Conservation (phyloP, 1,140 invertebrate genomes). For the Papilio glaucus region DNA sequence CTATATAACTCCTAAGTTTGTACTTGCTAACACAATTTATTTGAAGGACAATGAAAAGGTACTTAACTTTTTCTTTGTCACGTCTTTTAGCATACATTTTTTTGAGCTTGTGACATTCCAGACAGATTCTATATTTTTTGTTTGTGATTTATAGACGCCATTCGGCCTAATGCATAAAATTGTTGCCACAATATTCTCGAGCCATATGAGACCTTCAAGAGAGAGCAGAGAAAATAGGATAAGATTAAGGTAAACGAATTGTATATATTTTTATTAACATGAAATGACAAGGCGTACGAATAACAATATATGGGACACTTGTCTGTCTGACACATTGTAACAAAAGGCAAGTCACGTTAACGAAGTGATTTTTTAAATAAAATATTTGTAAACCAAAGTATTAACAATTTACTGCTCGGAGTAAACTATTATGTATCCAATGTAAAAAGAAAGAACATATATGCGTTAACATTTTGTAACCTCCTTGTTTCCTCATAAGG, state of each 20-base stretch:
- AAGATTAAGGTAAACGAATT: constrained; percentile 53
- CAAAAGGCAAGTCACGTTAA: too few species aligned
- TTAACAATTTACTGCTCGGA: too few species aligned
- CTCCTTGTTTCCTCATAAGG: too few species aligned
- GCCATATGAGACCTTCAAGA: constrained; percentile 32
- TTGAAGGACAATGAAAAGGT: constrained; percentile 67
- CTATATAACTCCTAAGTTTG: constrained; percentile 67
- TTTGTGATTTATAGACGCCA: constrained; percentile 57
- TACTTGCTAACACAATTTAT: constrained; percentile 73
- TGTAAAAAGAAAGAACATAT: too few species aligned
- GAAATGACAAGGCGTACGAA: too few species aligned
- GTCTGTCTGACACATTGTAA: too few species aligned
- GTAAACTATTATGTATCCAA: too few species aligned
- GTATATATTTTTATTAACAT: background rate
- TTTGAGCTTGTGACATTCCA: background rate
- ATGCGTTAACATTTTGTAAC: too few species aligned
- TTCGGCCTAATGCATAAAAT: constrained; percentile 77
- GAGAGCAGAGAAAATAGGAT: constrained; percentile 78
- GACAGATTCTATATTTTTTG: background rate
- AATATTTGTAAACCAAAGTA: too few species aligned
- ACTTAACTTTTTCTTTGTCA: constrained; percentile 1
- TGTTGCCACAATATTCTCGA: constrained; percentile 48
- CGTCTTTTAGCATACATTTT: background rate
- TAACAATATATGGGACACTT: too few species aligned
- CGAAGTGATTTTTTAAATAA: too few species aligned